phyloP scores from a whole-genome alignment of 2,797 vertebrate genomes.

The Gymnopithys bicolor region DNA sequence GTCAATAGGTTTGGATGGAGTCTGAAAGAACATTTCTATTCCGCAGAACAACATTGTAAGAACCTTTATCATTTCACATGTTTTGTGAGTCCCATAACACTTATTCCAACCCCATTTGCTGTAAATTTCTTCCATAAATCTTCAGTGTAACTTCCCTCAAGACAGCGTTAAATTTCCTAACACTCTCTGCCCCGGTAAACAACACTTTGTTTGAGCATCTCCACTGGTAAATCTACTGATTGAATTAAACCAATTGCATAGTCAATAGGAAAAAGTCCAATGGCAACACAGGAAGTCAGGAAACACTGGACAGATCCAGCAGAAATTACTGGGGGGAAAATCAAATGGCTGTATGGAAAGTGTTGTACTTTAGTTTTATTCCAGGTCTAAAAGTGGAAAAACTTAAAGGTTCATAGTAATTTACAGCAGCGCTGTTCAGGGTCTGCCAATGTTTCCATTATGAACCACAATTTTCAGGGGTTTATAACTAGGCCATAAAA shows the following conservation, averaged over 20 bases:
- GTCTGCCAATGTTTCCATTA: conserved; percentile 75
- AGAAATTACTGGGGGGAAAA: conserved; percentile 49
- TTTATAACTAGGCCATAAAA: conserved; percentile 69
- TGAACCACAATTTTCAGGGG: conserved; percentile 69
- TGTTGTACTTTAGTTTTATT: conserved; percentile 68
- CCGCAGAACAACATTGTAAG: not conserved
- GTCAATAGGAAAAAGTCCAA: conserved; percentile 58
- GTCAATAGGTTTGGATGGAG: not conserved
- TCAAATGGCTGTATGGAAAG: conserved; percentile 57
- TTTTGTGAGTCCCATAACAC: not conserved
- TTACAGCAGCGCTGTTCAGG: conserved; percentile 59
- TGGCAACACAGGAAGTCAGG: conserved; percentile 46
- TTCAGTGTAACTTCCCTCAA: not conserved
- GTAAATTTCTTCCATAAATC: not conserved
- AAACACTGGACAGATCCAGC: conserved; percentile 43
- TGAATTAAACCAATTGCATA: not conserved
- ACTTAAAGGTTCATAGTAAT: conserved; percentile 60
- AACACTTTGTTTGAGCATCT: not conserved
- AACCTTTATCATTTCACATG: not conserved
- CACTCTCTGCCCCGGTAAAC: not conserved
- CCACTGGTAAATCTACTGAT: not conserved
- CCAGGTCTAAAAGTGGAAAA: conserved; percentile 68
- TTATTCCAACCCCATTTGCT: not conserved
- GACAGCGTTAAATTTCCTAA: not conserved
- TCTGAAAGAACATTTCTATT: not conserved